phyloP scores from a whole-genome alignment of 1,140 invertebrate species.

The Maniola jurtina region DNA sequence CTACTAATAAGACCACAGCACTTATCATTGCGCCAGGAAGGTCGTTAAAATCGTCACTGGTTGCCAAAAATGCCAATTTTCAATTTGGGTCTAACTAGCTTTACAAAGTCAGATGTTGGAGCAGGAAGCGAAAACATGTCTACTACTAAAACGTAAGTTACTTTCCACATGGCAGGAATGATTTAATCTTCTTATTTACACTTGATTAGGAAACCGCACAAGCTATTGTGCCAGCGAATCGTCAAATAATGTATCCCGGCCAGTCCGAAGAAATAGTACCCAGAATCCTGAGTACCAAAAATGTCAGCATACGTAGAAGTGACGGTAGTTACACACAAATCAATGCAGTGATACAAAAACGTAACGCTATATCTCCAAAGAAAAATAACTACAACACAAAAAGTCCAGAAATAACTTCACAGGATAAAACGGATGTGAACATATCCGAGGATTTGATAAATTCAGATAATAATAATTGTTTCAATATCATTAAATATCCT shows the following conservation, averaged over 20 bases:
- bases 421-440: slow-evolving; percentile 22
- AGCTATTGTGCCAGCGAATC: slow-evolving; percentile 19
- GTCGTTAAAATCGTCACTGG: too few relatives aligned
- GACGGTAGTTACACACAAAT: slow-evolving; percentile 51
- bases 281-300: slow-evolving; percentile 22
- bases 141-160: too few relatives aligned
- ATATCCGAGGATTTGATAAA: slow-evolving; percentile 13
- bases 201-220: neutral
- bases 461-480: slow-evolving; percentile 23
- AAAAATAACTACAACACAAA: slow-evolving; percentile 4
- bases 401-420: slow-evolving; percentile 21
- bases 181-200: too few relatives aligned
- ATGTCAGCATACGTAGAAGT: slow-evolving; percentile 35
- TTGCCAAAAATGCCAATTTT: too few relatives aligned
- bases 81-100: too few relatives aligned
- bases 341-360: slow-evolving; percentile 47
- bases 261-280: slow-evolving; percentile 23
- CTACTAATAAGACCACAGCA: too few relatives aligned
- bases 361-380: slow-evolving; percentile 15
- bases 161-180: too few relatives aligned
- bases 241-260: slow-evolving; percentile 45
- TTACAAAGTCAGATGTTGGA: too few relatives aligned
- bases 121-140: too few relatives aligned
- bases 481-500: slow-evolving; percentile 14
- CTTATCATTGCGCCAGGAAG: too few relatives aligned